Conservation (phyloP, 2,113 vertebrate species). For the Eolophus roseicapilla region DNA sequence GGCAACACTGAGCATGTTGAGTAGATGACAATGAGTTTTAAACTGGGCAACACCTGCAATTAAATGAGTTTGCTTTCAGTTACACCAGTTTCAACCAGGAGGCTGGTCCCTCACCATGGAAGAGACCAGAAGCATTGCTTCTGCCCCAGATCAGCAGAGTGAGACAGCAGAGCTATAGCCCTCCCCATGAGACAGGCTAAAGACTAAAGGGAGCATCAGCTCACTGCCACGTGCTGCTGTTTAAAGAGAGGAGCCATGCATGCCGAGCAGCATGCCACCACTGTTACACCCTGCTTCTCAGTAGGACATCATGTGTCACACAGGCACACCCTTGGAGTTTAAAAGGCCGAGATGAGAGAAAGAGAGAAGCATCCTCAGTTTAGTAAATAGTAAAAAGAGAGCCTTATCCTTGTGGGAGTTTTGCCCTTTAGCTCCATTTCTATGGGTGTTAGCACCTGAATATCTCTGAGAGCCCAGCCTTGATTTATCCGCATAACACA, state of each 20-base stretch:
- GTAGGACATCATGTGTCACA: background rate
- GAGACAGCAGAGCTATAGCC: background rate
- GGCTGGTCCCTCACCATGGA: background rate
- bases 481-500: background rate
- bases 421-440: background rate
- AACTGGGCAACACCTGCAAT: background rate
- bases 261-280: background rate
- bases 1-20: background rate
- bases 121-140: background rate
- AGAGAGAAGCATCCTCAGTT: background rate
- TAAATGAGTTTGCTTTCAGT: background rate
- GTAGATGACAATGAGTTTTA: background rate
- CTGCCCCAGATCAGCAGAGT: background rate
- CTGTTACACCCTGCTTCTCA: background rate
- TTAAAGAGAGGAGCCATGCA: background rate
- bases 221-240: background rate
- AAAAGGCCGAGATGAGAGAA: background rate
- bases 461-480: background rate
- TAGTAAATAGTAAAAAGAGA: background rate
- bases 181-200: background rate
- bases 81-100: background rate
- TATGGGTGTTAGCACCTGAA: background rate
- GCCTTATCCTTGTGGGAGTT: background rate
- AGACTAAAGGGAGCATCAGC: background rate
- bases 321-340: background rate